Evolutionary conservation across 2,113 vertebrate species (phyloP).

Genomic region (Alethe castanea): DNA sequence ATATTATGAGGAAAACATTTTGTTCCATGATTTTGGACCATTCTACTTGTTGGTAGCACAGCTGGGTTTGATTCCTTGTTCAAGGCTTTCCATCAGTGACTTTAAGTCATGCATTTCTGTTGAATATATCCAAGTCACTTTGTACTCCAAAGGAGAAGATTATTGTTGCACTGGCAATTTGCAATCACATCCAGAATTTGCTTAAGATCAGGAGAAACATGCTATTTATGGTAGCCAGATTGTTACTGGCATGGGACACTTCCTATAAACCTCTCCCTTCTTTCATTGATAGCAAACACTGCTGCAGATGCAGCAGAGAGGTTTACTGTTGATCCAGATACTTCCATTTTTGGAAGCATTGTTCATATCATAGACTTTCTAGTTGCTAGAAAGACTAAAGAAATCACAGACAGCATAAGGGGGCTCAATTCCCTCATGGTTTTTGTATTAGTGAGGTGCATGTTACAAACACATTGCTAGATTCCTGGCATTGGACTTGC

Average conservation of each 20-base stretch:
- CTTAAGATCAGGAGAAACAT: neutral
- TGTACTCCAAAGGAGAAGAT: neutral
- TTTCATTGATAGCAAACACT: neutral
- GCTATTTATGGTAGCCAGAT: neutral
- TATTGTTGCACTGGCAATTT: neutral
- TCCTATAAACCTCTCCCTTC: neutral
- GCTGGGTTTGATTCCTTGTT: neutral
- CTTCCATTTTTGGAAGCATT: neutral
- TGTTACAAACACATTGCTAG: neutral
- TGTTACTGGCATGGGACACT: neutral
- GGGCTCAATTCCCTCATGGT: neutral
- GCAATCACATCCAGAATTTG: neutral
- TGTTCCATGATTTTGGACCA: neutral
- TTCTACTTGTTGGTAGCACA: neutral
- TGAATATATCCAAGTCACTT: neutral
- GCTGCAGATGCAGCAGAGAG: neutral
- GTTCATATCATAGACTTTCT: neutral
- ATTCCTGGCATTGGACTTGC: neutral
- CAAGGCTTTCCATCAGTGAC: neutral
- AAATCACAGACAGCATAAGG: neutral
- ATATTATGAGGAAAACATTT: neutral
- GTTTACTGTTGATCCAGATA: neutral
- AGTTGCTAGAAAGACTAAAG: neutral
- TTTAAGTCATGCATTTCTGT: neutral
- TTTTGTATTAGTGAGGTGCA: neutral